These are phyloP conservation scores for Xanthostigma xanthostigma DNA, from an alignment of 2,888 invertebrate species.

Conservation along the genomic window DNA sequence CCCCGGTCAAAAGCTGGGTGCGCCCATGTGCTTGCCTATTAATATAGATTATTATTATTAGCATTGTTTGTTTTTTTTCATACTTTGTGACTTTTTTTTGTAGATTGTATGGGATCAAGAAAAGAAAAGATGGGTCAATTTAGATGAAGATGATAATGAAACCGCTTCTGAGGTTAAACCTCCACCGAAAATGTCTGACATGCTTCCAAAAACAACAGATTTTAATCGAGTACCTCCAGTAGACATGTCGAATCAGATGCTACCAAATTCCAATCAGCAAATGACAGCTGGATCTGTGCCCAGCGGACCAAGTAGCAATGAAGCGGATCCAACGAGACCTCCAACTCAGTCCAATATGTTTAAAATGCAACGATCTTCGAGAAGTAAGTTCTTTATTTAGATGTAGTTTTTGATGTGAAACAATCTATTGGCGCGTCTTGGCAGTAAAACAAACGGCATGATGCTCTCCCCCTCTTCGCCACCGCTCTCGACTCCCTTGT, in stretches of 20 bases:
- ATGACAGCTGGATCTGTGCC: slow-evolving; percentile 4
- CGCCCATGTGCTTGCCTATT: too few relatives aligned
- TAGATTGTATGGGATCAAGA: slow-evolving; percentile 88
- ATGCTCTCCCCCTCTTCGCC: too few relatives aligned
- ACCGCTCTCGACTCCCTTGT: too few relatives aligned
- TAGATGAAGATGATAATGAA: slow-evolving; percentile 53
- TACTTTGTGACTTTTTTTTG: slow-evolving; percentile 9
- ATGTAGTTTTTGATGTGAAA: too few relatives aligned
- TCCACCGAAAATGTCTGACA: slow-evolving; percentile 53
- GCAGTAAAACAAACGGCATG: too few relatives aligned
- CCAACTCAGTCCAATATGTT: slow-evolving; percentile 49
- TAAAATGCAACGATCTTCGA: slow-evolving; percentile 54
- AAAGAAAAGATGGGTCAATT: slow-evolving; percentile 76
- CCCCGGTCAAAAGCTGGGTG: too few relatives aligned
- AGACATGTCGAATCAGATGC: slow-evolving; percentile 7
- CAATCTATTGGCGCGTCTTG: too few relatives aligned
- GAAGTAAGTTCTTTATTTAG: slow-evolving; percentile 46
- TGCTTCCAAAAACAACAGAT: slow-evolving; percentile 21
- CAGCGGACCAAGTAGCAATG: slow-evolving; percentile 8
- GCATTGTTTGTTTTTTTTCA: too few relatives aligned
- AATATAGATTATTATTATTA: too few relatives aligned
- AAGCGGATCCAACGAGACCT: slow-evolving; percentile 12
- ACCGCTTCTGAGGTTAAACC: slow-evolving; percentile 38
- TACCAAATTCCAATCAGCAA: slow-evolving; percentile 17
- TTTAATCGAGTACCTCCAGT: background rate